These are phyloP conservation scores for Amblyopsis rosae DNA, from an alignment of 2,113 vertebrate species.

Conservation along the genomic window DNA sequence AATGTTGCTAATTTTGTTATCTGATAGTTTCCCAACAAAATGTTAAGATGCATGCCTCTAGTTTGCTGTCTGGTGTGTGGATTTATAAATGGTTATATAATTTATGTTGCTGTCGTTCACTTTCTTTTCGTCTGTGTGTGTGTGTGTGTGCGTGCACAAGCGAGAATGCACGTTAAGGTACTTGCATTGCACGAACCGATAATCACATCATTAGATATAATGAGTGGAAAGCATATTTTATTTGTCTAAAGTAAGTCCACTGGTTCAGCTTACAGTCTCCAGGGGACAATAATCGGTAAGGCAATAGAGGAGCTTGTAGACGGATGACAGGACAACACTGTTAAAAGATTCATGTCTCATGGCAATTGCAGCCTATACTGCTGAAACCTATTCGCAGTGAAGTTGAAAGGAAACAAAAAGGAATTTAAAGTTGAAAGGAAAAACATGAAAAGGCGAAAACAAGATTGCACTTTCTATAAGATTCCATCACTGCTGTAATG, in stretches of 20 bases:
- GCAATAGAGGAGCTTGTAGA: neutral
- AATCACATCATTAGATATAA: too few relatives aligned
- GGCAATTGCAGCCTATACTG: neutral
- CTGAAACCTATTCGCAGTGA: neutral
- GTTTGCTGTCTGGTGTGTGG: too few relatives aligned
- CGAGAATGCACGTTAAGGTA: neutral
- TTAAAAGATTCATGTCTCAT: constrained; percentile 1
- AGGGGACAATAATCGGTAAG: neutral
- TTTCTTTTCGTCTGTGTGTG: neutral
- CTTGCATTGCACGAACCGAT: neutral
- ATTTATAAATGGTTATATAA: too few relatives aligned
- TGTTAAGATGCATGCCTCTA: too few relatives aligned
- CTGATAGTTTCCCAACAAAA: too few relatives aligned
- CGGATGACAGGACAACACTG: constrained; percentile 3
- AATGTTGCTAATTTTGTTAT: too few relatives aligned
- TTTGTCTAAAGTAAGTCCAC: neutral
- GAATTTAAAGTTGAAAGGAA: neutral
- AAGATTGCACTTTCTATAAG: neutral
- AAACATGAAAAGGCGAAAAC: too few relatives aligned
- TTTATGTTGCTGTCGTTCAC: neutral
- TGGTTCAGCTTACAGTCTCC: constrained; percentile 7
- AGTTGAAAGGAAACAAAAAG: neutral
- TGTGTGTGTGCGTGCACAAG: neutral
- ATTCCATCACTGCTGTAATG: neutral
- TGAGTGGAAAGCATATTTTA: neutral